These are phyloP conservation scores for Erebia ligea DNA, from an alignment of 2,888 invertebrate genomes.

Conservation along the genomic window DNA sequence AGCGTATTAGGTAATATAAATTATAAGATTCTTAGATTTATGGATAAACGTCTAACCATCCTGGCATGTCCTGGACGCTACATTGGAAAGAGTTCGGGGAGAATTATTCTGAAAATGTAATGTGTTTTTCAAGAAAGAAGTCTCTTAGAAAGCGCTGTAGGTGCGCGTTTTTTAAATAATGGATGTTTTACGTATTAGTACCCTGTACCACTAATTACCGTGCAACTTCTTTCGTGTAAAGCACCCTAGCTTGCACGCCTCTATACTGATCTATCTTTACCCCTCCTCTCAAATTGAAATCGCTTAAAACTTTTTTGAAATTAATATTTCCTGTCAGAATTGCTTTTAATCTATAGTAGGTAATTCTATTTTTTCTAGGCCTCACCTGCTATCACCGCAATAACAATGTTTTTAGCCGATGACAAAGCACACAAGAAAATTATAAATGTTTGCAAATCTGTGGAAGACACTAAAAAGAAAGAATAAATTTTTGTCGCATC, in stretches of 20 bases:
- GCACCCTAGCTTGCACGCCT: too few relatives aligned
- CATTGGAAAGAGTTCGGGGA: not conserved
- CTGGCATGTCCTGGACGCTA: not conserved
- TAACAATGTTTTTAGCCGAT: slow-evolving; percentile 54
- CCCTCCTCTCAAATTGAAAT: not conserved
- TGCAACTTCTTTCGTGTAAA: too few relatives aligned
- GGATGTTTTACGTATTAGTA: too few relatives aligned
- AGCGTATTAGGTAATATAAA: too few relatives aligned
- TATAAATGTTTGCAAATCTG: slow-evolving; percentile 39
- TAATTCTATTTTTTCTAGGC: slow-evolving; percentile 48
- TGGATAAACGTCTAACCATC: too few relatives aligned
- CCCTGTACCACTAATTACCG: too few relatives aligned
- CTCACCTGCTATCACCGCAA: slow-evolving; percentile 53
- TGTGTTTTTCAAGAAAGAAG: too few relatives aligned
- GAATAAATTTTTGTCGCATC: slow-evolving; percentile 27
- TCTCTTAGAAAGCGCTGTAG: too few relatives aligned
- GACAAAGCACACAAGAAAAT: slow-evolving; percentile 52
- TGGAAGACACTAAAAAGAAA: slow-evolving; percentile 19
- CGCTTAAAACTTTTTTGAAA: not conserved
- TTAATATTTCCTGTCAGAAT: not conserved
- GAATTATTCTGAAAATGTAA: too few relatives aligned
- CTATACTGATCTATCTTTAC: too few relatives aligned
- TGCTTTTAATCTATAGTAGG: not conserved
- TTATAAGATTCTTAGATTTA: too few relatives aligned
- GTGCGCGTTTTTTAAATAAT: too few relatives aligned